Evolutionary conservation across 2,888 invertebrate genomes (phyloP), one percentile per base, ranked within the genome.

Genomic region (Papilio elwesi): DNA sequence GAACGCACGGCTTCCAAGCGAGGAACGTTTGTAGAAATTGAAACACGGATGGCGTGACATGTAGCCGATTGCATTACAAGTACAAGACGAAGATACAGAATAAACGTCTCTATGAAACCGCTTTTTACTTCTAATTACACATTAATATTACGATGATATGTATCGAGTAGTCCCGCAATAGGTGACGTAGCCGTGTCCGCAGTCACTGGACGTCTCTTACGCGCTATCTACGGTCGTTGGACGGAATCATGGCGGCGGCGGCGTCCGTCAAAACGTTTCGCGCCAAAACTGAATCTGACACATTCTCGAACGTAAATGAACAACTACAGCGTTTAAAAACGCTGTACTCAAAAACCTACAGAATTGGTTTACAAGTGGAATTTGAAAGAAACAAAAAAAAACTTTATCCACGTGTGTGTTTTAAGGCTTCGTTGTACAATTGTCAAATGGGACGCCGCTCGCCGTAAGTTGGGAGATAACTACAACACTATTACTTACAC

Each of bases 111-210:
- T 93, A 93, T 94, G 94, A 92, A 93, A 93, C 92, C 89, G 91
- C 87, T 90, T 87, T 88, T 89, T 91, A 92, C 85, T 87, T 81
- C 92, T 93, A 93, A 92, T 93, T 94, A 94, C 89, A 92, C 86
- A 91, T 92, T 94, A 95, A 93, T 93, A 94, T 95, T 95, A 95
- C 95, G 95, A 95, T 95, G 95, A 95, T 95, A 95, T 95, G 95
- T 95, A 95, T 94, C 94, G 94, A 95, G 95, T 95, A 95, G 95
- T 95, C 95, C 95, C 95, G 94, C 95, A 94, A 88, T 90, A 91
- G 88, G 92, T 91, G 91, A 91, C 91, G 94, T 90, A 93, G 93
- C 92, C 91, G 91, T 92, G 93, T 93, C 92, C 92, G 89, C 91
- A 92, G 92, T 92, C 92, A 92, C 90, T 93, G 93, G 93, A 93